phyloP scores from a whole-genome alignment of 2,888 invertebrate species.

The Synergus umbraculus region DNA sequence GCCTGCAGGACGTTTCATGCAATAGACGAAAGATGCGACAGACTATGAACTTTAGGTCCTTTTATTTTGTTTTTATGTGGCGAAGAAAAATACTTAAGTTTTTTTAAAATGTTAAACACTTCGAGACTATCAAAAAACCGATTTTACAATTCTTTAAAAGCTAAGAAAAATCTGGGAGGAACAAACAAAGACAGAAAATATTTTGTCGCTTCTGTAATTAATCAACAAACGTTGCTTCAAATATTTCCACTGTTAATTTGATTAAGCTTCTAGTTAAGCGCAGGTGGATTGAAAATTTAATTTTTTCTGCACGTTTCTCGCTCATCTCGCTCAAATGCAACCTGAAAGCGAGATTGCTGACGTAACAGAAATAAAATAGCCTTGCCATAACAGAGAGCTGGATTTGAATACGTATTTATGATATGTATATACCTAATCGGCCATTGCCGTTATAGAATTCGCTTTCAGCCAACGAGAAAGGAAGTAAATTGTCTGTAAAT shows the following conservation, averaged over 20 bases:
- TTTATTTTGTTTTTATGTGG: neutral
- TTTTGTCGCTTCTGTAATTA: too few species aligned
- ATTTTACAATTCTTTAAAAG: neutral
- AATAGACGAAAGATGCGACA: neutral
- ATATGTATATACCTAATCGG: constrained; percentile 25
- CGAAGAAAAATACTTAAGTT: neutral
- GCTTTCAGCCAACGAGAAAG: constrained; percentile 40
- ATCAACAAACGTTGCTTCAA: too few species aligned
- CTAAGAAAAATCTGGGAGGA: neutral
- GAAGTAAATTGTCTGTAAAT: constrained; percentile 33
- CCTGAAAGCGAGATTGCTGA: constrained; percentile 10
- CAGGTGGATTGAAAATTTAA: too few species aligned
- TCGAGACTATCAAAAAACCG: neutral
- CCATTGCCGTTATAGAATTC: constrained; percentile 32
- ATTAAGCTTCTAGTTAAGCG: too few species aligned
- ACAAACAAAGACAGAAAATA: too few species aligned
- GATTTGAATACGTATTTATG: constrained; percentile 39
- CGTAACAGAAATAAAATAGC: constrained; percentile 7
- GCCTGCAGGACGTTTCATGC: constrained; percentile 2
- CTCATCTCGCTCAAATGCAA: neutral
- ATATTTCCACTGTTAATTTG: too few species aligned
- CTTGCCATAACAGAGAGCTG: constrained; percentile 30
- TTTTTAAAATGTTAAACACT: neutral
- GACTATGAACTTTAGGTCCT: neutral
- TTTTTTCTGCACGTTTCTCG: too few species aligned